Percentiles rank a stretch among this genome's conserved stretches.
phyloP scores from a whole-genome alignment of 2,797 vertebrate species.

The Halcyon chelicuti region DNA sequence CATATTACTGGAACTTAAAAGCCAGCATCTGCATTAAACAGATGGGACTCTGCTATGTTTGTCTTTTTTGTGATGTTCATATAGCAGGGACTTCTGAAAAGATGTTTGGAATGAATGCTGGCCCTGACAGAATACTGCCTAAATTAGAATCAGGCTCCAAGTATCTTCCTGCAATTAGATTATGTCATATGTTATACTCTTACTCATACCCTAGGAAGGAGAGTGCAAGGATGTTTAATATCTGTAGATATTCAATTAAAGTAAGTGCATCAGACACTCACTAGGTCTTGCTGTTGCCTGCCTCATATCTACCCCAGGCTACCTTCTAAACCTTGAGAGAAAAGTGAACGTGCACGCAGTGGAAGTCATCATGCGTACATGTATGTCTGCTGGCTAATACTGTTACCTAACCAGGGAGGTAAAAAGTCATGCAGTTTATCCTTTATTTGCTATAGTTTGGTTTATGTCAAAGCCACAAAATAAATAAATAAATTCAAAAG shows the following conservation, averaged over 20 bases:
- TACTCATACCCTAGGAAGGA: slow-evolving; percentile 34
- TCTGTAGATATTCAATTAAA: slow-evolving; percentile 47
- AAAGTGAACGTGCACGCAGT: background rate
- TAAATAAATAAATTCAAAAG: background rate
- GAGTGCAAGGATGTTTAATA: slow-evolving; percentile 26
- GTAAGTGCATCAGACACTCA: background rate
- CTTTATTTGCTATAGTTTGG: background rate
- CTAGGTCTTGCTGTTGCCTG: slow-evolving; percentile 26
- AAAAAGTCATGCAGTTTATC: background rate
- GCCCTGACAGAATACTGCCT: slow-evolving; percentile 16
- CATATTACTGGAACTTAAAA: slow-evolving; percentile 1
- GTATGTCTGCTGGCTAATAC: background rate
- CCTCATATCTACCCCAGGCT: background rate
- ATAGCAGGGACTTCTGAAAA: slow-evolving; percentile 6
- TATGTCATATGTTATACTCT: slow-evolving; percentile 31
- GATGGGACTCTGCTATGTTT: background rate
- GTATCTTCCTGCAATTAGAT: slow-evolving; percentile 39
- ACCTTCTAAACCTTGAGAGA: background rate
- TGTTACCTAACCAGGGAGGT: background rate
- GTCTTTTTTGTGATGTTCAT: background rate
- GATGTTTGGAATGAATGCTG: background rate
- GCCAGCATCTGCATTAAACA: background rate
- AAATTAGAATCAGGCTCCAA: slow-evolving; percentile 56
- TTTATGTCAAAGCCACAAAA: background rate
- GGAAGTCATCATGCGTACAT: background rate